Percentiles rank a stretch among this genome's conserved stretches.
Conservation (phyloP, 2,797 vertebrate genomes). For the Leuciscus waleckii region DNA sequence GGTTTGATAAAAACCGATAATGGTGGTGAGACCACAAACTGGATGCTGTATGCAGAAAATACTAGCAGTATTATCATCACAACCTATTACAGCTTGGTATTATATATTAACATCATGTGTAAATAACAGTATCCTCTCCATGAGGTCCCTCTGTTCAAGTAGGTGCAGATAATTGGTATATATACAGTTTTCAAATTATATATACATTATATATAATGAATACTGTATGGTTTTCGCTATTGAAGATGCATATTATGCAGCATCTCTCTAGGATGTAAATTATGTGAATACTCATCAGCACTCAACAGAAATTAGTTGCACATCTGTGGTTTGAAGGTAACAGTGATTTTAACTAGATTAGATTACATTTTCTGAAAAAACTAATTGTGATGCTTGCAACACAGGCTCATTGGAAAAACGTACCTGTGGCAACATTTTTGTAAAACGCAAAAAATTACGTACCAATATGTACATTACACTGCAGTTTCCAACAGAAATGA, state of each 20-base stretch:
- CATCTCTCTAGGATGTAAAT: background rate
- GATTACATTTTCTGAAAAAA: background rate
- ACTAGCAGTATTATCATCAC: background rate
- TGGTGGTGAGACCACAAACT: constrained; percentile 44
- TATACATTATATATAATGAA: too few relatives aligned
- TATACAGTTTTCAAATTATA: too few relatives aligned
- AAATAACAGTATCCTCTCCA: background rate
- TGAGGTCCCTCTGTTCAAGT: background rate
- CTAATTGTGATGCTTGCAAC: background rate
- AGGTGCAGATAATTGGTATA: background rate
- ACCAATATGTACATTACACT: too few relatives aligned
- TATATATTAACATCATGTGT: background rate
- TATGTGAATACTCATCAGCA: background rate
- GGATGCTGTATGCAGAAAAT: constrained; percentile 35
- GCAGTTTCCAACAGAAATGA: too few relatives aligned
- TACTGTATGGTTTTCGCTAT: background rate
- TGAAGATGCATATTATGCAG: background rate
- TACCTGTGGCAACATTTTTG: too few relatives aligned
- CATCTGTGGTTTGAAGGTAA: background rate
- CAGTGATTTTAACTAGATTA: background rate
- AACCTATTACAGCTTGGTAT: background rate
- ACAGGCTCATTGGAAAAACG: too few relatives aligned
- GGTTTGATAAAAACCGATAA: constrained; percentile 35
- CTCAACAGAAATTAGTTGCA: background rate
- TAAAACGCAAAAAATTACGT: too few relatives aligned